These are phyloP conservation scores for Lerista edwardsae DNA, from an alignment of 2,797 vertebrate species.

Conservation along the genomic window DNA sequence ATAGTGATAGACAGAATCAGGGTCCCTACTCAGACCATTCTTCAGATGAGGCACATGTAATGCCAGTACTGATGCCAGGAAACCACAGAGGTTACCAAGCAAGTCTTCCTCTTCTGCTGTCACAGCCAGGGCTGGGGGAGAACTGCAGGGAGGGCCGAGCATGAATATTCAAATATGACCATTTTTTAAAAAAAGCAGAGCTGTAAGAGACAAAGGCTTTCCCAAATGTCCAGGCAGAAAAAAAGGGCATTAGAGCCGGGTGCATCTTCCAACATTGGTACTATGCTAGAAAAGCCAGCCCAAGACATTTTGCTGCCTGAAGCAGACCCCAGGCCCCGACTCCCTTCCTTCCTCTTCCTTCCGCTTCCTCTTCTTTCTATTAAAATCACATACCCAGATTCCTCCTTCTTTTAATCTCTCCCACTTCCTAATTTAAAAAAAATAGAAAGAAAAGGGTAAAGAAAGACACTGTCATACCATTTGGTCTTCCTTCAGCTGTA, in stretches of 20 bases:
- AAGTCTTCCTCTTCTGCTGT: not conserved
- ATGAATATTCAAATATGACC: not conserved
- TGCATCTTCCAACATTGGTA: not conserved
- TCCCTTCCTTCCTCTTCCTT: no score
- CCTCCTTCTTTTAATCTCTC: no score
- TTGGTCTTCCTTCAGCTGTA: no score
- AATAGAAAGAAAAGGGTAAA: no score
- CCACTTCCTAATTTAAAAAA: no score
- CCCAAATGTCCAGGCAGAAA: not conserved
- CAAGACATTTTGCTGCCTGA: not conserved
- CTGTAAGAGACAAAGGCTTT: not conserved
- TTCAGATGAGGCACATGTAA: not conserved
- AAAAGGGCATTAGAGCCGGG: not conserved
- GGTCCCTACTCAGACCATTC: not conserved
- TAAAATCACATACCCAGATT: no score
- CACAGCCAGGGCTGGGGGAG: not conserved
- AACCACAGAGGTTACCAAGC: not conserved
- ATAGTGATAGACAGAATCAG: not conserved
- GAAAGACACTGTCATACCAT: no score
- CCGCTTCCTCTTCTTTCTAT: no score
- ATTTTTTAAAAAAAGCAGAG: not conserved
- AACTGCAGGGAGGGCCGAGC: not conserved
- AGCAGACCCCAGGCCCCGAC: no score
- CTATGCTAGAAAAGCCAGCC: no score
- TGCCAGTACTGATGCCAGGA: not conserved